Evolutionary conservation across 2,888 invertebrate genomes (phyloP), one percentile per base, ranked within the genome.

Genomic region (Athalia circularis): DNA sequence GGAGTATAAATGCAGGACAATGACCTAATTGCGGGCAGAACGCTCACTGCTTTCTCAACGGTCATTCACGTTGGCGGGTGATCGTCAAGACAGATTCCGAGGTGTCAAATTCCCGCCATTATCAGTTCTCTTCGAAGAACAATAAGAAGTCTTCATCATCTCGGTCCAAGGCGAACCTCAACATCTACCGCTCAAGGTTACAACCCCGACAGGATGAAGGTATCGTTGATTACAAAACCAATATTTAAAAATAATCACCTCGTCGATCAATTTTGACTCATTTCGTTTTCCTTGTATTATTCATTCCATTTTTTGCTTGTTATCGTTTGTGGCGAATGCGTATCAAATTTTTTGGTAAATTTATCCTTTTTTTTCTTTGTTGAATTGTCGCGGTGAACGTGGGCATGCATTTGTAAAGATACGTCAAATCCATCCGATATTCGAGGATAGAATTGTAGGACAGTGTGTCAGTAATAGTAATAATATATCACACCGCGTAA

Each of bases 11-110:
- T 89, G 87, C 87, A 89, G 89, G 87, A 88, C 88, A 89, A 88
- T 89, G 89, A 89, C 89, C 89, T 89, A 89, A 89, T 89, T 89
- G 89, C 83, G 86, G 84, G 84, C 88, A 89, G 89, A 89, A 87
- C 86, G 85, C 84, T 84, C 85, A 84, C 86, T 85, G 88, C 88
- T 87, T 88, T 87, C 86, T 86, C 81, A 79, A 80, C 82, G 86
- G 80, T 83, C 87, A 85, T 86, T 87, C 85, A 84, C 81, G 82
- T 79, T 29, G 29, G 29, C 80, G 80, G 80, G 75, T 68, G 72
- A 78, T 43, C 67, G 67, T 50, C 50, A 67, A 50, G 13, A 67
- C 6, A 43, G 9, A 6, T 15, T 48, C 54, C 48, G 8, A 72
- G 47, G 59, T 47, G 59, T 59, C 54, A 3, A 1, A 45, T 29